phyloP scores from a whole-genome alignment of 2,113 vertebrate genomes.

The Anguilla rostrata region DNA sequence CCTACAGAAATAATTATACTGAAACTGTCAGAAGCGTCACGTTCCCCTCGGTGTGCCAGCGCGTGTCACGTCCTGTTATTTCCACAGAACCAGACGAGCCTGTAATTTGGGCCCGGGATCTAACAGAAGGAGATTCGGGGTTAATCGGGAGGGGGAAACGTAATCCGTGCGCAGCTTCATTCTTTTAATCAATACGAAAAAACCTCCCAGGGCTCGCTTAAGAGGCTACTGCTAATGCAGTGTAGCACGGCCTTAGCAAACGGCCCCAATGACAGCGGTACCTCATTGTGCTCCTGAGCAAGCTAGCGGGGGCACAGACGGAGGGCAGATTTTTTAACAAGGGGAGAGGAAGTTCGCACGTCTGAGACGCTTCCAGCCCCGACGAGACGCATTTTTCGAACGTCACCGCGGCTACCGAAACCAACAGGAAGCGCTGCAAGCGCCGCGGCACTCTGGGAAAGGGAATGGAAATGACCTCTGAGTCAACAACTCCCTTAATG shows the following conservation, averaged over 20 bases:
- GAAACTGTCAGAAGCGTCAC: background rate
- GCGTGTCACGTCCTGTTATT: background rate
- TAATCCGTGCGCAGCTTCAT: background rate
- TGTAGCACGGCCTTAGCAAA: background rate
- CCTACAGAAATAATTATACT: background rate
- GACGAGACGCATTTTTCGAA: background rate
- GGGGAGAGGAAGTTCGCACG: background rate
- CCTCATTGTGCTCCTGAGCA: background rate
- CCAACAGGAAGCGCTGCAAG: background rate
- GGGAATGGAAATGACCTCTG: slow-evolving; percentile 6
- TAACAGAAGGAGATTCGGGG: background rate
- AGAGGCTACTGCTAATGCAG: slow-evolving; percentile 14
- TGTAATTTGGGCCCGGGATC: background rate
- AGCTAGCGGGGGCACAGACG: background rate
- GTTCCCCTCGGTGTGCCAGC: background rate
- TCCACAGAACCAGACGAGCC: background rate
- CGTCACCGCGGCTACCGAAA: background rate
- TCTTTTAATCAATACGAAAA: background rate
- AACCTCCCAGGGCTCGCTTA: background rate
- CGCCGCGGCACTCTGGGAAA: background rate
- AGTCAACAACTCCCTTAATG: background rate
- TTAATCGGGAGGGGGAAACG: background rate
- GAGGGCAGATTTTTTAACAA: slow-evolving; percentile 11
- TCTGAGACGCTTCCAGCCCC: background rate
- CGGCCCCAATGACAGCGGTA: background rate